phyloP scores from a whole-genome alignment of 2,113 vertebrate species.

The Heterotis niloticus region DNA sequence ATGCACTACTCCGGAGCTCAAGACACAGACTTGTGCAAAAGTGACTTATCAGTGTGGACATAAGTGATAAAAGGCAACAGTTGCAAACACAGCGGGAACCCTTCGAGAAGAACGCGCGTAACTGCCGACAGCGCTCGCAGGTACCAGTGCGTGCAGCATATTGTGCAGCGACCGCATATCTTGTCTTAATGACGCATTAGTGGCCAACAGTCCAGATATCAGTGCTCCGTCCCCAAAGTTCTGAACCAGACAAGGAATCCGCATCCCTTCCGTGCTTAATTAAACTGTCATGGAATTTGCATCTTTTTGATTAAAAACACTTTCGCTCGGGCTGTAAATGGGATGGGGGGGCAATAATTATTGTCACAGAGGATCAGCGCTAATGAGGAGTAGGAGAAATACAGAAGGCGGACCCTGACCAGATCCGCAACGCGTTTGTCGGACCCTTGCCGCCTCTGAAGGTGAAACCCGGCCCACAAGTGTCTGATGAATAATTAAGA shows the following conservation, averaged over 20 bases:
- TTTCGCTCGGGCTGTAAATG: slow-evolving; percentile 77
- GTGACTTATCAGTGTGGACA: too few relatives aligned
- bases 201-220: background rate
- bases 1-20: too few relatives aligned
- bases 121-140: too few relatives aligned
- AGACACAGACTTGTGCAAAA: too few relatives aligned
- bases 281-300: slow-evolving; percentile 69
- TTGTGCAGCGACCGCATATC: too few relatives aligned
- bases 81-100: too few relatives aligned
- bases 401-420: slow-evolving; percentile 48
- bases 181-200: too few relatives aligned
- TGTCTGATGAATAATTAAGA: slow-evolving; percentile 10
- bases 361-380: slow-evolving; percentile 68
- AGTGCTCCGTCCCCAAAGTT: background rate
- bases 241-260: slow-evolving; percentile 66
- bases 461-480: background rate
- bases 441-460: background rate
- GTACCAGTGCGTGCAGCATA: too few relatives aligned
- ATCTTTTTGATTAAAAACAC: slow-evolving; percentile 77
- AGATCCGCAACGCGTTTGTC: background rate
- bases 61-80: too few relatives aligned
- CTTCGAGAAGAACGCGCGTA: too few relatives aligned
- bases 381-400: slow-evolving; percentile 69
- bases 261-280: slow-evolving; percentile 72
- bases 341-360: slow-evolving; percentile 76